Base-by-base conservation (phyloP, 1,140 invertebrate species). In the Procambarus virginalis region DNA sequence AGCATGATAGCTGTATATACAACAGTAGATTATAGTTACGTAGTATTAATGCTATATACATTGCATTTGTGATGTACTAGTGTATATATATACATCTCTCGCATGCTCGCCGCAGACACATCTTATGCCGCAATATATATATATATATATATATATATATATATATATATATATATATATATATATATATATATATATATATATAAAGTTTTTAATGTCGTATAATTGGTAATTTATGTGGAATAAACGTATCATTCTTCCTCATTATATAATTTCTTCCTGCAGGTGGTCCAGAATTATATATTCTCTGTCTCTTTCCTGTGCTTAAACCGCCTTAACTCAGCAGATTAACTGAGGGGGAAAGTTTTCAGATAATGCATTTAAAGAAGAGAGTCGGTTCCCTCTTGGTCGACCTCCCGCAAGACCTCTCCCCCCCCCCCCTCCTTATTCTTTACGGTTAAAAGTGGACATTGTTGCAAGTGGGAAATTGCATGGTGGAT, bases 191-290 rank as follows among this genome's bases (percentile, higher is more conserved):
- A 79, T 68, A 79, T 55, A 79, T 68, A 79, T 55, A 79, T 68
- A 79, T 55, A 34, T 34, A 46, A 78, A 34, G n/a, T 70, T 79
- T 60, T 86, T 34, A 86, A 79, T 86, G 76, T 70, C 51, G 58
- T 79, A 75, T 86, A 70, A 86, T 86, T 80, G 60, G 58, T 70
- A 78, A 86, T 86, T 86, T 86, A 86, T 79, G 85, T 86, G 58
- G 46, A 80, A 79, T 86, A 86, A 86, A 60, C 51, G 49, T 51
- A 86, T 78, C 79, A n/a, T 79, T 64, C 75, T 46, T 49, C 3
- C 77, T 86, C 85, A 86, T 86, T 79, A 86, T 60, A 79, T 77
- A 80, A 51, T 68, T 80, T 80, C 85, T 79, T 80, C 85, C 22
- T 80, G 58, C 77, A 80, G 85, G 77, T 86, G 77, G 20, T 17